These are phyloP conservation scores for Parambassis ranga DNA, from an alignment of 2,797 vertebrate genomes.

Conservation along the genomic window DNA sequence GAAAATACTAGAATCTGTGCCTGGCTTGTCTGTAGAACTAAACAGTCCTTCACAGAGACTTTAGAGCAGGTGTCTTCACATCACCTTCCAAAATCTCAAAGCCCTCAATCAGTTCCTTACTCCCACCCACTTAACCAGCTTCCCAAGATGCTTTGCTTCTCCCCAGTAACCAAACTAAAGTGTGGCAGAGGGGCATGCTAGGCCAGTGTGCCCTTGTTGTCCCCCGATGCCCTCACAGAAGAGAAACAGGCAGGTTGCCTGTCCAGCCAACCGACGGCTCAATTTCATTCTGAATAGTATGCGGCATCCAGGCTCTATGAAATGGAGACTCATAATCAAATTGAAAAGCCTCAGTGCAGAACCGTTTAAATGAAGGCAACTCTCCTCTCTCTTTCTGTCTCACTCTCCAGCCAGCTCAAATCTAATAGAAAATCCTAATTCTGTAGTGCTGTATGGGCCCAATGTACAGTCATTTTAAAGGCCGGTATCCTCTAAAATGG, in stretches of 20 bases:
- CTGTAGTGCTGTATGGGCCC: conserved; percentile 23
- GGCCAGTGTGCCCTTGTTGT: conserved; percentile 26
- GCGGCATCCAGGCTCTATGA: conserved; percentile 64
- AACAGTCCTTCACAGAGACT: conserved; percentile 22
- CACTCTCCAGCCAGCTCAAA: conserved; percentile 45
- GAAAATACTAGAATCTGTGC: neutral
- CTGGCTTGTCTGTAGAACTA: conserved; percentile 1
- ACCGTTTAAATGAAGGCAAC: conserved; percentile 75
- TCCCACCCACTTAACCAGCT: conserved; percentile 31
- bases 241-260: conserved; percentile 33
- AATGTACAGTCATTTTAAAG: conserved; percentile 38
- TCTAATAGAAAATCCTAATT: conserved; percentile 64
- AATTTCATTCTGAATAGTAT: conserved; percentile 64
- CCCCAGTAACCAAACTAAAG: conserved; percentile 22
- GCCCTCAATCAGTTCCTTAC: conserved; percentile 22
- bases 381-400: conserved; percentile 30
- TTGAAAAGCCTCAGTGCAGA: conserved; percentile 78
- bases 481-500: conserved; percentile 44
- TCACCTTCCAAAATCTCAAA: conserved; percentile 40
- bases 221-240: conserved; percentile 29
- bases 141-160: neutral
- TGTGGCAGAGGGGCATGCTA: conserved; percentile 9
- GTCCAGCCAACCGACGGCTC: conserved; percentile 53
- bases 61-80: conserved; percentile 18
- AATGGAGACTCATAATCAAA: conserved; percentile 76